A percentile compares a stretch with the other conserved stretches of the same genome.
These are phyloP conservation scores for Centropus unirufus DNA, from an alignment of 2,113 vertebrate genomes.

Conservation along the genomic window DNA sequence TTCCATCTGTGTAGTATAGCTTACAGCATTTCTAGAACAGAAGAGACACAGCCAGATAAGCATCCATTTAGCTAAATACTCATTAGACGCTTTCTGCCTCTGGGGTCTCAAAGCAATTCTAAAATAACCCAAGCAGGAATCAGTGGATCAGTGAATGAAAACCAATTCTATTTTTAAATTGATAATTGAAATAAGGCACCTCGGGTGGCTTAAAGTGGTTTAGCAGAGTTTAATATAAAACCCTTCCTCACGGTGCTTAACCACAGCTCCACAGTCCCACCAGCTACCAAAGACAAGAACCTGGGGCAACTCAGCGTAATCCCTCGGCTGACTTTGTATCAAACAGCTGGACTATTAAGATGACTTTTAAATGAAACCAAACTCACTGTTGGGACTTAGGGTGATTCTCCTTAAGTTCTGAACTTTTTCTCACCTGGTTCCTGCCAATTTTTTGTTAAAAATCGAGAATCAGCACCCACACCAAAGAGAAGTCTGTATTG, in stretches of 20 bases:
- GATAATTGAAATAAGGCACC: constrained; percentile 35
- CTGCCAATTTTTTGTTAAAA: background rate
- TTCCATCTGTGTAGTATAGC: background rate
- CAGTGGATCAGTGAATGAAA: background rate
- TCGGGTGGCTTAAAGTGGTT: constrained; percentile 11
- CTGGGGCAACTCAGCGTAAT: background rate
- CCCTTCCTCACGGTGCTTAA: background rate
- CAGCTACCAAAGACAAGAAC: background rate
- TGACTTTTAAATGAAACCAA: background rate
- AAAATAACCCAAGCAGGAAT: constrained; percentile 8
- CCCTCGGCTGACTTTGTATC: background rate
- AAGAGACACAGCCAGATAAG: background rate
- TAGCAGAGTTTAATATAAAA: background rate
- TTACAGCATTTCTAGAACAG: background rate
- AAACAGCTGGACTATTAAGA: background rate
- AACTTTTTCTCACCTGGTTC: background rate
- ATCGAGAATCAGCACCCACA: background rate
- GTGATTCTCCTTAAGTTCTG: background rate
- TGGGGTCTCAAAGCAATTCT: background rate
- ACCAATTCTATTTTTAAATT: constrained; percentile 34
- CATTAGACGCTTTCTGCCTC: background rate
- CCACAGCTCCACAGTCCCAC: background rate
- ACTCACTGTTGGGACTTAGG: rapidly evolving
- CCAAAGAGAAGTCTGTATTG: background rate
- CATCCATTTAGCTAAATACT: constrained; percentile 11